A percentile compares a stretch with the other conserved stretches of the same genome.
phyloP scores from a whole-genome alignment of 2,888 invertebrate genomes.

The Stenoptilia bipunctidactyla region DNA sequence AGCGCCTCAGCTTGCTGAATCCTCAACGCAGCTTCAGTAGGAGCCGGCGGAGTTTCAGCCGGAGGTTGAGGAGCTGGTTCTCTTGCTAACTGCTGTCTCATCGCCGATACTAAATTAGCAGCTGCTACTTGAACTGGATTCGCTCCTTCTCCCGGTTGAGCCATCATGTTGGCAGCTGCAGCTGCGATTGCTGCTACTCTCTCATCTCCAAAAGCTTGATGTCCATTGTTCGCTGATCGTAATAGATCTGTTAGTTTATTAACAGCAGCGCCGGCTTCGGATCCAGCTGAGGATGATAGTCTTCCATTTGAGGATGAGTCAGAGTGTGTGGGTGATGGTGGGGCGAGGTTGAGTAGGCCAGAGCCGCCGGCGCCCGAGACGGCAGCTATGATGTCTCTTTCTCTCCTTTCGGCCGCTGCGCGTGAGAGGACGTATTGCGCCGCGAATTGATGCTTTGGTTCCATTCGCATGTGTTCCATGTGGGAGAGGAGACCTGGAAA shows the following conservation, averaged over 20 bases:
- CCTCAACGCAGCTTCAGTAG: slow-evolving; percentile 79
- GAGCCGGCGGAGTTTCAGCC: slow-evolving; percentile 82
- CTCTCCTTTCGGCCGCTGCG: slow-evolving; percentile 91
- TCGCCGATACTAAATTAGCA: slow-evolving; percentile 82
- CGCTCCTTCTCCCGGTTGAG: slow-evolving; percentile 72
- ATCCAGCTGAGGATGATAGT: slow-evolving; percentile 84
- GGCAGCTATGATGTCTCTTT: slow-evolving; percentile 82
- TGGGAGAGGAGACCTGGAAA: slow-evolving; percentile 88
- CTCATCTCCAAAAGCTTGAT: slow-evolving; percentile 75
- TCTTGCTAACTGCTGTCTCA: slow-evolving; percentile 72
- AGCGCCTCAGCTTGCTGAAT: slow-evolving; percentile 87
- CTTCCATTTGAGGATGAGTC: slow-evolving; percentile 89
- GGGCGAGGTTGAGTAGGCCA: slow-evolving; percentile 77
- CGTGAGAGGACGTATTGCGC: slow-evolving; percentile 93
- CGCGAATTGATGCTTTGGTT: slow-evolving; percentile 95
- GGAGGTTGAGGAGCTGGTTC: slow-evolving; percentile 77
- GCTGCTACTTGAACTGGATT: slow-evolving; percentile 80
- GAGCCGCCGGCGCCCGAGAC: slow-evolving; percentile 76
- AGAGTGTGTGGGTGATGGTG: slow-evolving; percentile 88
- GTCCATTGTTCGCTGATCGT: slow-evolving; percentile 75
- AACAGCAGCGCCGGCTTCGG: slow-evolving; percentile 76
- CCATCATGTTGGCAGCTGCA: slow-evolving; percentile 73
- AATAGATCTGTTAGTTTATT: slow-evolving; percentile 73
- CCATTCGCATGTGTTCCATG: slow-evolving; percentile 98
- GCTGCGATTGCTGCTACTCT: slow-evolving; percentile 81